Percentiles rank a stretch among this genome's conserved stretches.
phyloP scores from a whole-genome alignment of 2,888 invertebrate genomes.

The Therioaphis trifolii region DNA sequence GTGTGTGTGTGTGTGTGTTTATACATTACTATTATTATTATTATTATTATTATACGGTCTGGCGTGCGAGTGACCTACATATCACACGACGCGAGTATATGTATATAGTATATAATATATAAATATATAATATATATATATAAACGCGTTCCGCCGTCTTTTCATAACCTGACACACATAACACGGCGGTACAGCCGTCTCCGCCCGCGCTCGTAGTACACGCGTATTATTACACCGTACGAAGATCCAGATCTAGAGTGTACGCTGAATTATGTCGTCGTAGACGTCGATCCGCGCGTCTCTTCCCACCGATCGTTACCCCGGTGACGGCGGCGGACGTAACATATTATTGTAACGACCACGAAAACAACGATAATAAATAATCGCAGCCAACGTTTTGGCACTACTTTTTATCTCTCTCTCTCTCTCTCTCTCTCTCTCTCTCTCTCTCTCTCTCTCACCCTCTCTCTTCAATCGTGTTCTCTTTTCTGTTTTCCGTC shows the following conservation, averaged over 20 bases:
- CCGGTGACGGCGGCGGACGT: neutral
- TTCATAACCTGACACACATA: conserved; percentile 30
- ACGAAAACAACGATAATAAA: neutral
- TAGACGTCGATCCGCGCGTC: neutral
- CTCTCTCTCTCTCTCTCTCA: too few species aligned
- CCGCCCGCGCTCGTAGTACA: neutral
- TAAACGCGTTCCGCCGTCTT: neutral
- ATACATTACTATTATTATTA: too few species aligned
- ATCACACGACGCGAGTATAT: too few species aligned
- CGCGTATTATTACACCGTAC: neutral
- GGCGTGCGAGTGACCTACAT: conserved; percentile 25
- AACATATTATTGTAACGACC: neutral
- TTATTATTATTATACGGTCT: too few species aligned
- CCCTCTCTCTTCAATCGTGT: too few species aligned
- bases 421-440: too few species aligned
- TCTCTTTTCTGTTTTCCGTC: too few species aligned
- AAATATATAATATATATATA: neutral
- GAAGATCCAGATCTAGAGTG: neutral
- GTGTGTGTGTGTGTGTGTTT: too few species aligned
- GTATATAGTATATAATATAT: neutral
- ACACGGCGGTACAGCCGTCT: too few species aligned
- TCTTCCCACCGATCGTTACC: neutral
- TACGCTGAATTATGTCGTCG: neutral
- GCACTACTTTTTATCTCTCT: too few species aligned
- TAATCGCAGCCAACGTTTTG: neutral